phyloP scores from a whole-genome alignment of 2,888 invertebrate species.

The Clusia tigrina region DNA sequence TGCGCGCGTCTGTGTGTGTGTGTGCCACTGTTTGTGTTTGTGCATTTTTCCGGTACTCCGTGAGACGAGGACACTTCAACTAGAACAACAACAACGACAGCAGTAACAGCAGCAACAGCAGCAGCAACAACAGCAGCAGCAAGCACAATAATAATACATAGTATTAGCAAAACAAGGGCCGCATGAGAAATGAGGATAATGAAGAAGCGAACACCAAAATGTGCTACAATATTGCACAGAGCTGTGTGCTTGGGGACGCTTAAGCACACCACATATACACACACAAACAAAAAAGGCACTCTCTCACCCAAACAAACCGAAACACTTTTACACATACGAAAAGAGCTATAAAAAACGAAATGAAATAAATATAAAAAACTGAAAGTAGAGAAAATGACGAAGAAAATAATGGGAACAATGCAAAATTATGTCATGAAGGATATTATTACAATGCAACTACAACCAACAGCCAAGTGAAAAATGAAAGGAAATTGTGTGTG shows the following conservation, averaged over 20 bases:
- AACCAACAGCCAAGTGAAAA: neutral
- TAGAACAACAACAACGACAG: neutral
- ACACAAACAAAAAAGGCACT: neutral
- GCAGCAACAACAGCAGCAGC: neutral
- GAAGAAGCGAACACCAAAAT: neutral
- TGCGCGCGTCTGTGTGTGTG: slow-evolving; percentile 20
- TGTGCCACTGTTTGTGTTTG: slow-evolving; percentile 14
- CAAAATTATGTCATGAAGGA: slow-evolving; percentile 3
- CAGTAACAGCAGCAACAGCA: neutral
- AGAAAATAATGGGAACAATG: slow-evolving; percentile 1
- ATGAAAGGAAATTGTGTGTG: no score
- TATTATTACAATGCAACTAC: slow-evolving; percentile 1
- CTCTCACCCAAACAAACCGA: neutral
- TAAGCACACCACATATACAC: neutral
- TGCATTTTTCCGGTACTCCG: slow-evolving; percentile 8
- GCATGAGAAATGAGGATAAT: slow-evolving; percentile 1
- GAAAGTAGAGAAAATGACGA: neutral
- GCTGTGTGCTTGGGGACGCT: neutral
- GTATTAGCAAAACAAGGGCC: no score
- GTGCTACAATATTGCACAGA: no score
- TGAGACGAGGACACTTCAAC: slow-evolving; percentile 8
- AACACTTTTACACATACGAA: no score
- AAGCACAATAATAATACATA: no score
- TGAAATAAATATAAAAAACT: neutral
- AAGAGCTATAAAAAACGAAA: slow-evolving; percentile 1